Percentiles rank a stretch among this genome's conserved stretches.
Conservation (phyloP, 2,888 invertebrate species). For the Pachliopta kotzebuea region DNA sequence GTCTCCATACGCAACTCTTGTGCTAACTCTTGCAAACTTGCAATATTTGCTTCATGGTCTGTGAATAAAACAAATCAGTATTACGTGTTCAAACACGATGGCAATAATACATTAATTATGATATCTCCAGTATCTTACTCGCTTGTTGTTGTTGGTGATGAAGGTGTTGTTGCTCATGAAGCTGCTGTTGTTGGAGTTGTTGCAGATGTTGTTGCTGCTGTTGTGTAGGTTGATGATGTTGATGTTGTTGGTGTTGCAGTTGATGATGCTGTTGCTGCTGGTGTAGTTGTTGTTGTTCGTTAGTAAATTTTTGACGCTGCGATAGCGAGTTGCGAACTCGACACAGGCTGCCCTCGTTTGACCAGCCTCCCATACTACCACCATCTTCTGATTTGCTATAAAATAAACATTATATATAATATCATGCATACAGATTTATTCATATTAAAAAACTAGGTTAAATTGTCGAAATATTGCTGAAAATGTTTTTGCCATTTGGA, state of each 20-base stretch:
- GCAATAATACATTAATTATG: neutral
- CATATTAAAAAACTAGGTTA: neutral
- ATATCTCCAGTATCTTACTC: slow-evolving; percentile 29
- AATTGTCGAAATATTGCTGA: too few species aligned
- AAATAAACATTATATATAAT: slow-evolving; percentile 11
- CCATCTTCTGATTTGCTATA: slow-evolving; percentile 70
- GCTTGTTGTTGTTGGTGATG: slow-evolving; percentile 35
- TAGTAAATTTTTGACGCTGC: slow-evolving; percentile 70
- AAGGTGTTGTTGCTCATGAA: slow-evolving; percentile 37
- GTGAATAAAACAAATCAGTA: slow-evolving; percentile 1
- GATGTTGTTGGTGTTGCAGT: slow-evolving; percentile 42
- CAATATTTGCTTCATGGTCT: slow-evolving; percentile 71
- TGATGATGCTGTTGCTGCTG: slow-evolving; percentile 48
- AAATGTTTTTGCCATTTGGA: too few species aligned
- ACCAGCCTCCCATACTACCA: slow-evolving; percentile 70
- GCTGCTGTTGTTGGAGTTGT: slow-evolving; percentile 34
- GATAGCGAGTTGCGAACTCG: slow-evolving; percentile 69
- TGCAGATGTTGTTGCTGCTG: slow-evolving; percentile 37
- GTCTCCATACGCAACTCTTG: slow-evolving; percentile 72
- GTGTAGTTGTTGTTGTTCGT: slow-evolving; percentile 64
- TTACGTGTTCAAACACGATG: neutral
- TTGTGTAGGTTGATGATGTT: slow-evolving; percentile 39
- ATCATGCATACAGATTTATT: neutral
- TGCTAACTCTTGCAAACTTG: slow-evolving; percentile 67
- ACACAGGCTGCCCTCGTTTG: slow-evolving; percentile 69